A percentile compares a stretch with the other conserved stretches of the same genome.
phyloP scores from a whole-genome alignment of 1,140 invertebrate species.

The Episyrphus balteatus region DNA sequence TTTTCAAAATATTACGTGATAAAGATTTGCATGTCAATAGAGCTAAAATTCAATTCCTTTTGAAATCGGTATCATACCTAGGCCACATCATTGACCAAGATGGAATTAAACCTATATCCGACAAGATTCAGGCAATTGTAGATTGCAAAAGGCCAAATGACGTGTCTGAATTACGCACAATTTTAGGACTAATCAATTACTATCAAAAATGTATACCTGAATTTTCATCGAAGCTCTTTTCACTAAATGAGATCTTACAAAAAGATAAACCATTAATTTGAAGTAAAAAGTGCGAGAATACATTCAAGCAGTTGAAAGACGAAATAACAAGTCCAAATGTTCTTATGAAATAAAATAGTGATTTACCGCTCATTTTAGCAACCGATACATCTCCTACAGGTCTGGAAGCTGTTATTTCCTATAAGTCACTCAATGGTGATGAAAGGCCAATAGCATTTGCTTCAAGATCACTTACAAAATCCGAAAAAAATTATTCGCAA shows the following conservation, averaged over 20 bases:
- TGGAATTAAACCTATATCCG: slow-evolving; percentile 18
- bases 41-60: neutral
- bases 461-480: slow-evolving; percentile 19
- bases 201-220: slow-evolving; percentile 28
- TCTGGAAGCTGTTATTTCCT: slow-evolving; percentile 39
- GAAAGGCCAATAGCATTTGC: slow-evolving; percentile 16
- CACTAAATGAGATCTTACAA: slow-evolving; percentile 12
- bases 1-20: slow-evolving; percentile 1
- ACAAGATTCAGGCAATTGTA: slow-evolving; percentile 30
- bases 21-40: neutral
- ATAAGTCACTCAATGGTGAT: slow-evolving; percentile 28
- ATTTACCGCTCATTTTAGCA: slow-evolving; percentile 28
- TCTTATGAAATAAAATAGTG: slow-evolving; percentile 25
- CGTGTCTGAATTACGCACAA: slow-evolving; percentile 26
- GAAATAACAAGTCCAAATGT: slow-evolving; percentile 23
- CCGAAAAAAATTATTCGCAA: slow-evolving; percentile 31
- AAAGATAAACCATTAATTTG: slow-evolving; percentile 20
- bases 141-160: slow-evolving; percentile 30
- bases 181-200: slow-evolving; percentile 34
- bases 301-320: slow-evolving; percentile 23
- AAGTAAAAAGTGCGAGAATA: slow-evolving; percentile 14
- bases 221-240: slow-evolving; percentile 14
- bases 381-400: slow-evolving; percentile 40
- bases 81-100: slow-evolving; percentile 22
- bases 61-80: neutral